phyloP scores from a whole-genome alignment of 2,888 invertebrate species.

The Microplitis deprimator region DNA sequence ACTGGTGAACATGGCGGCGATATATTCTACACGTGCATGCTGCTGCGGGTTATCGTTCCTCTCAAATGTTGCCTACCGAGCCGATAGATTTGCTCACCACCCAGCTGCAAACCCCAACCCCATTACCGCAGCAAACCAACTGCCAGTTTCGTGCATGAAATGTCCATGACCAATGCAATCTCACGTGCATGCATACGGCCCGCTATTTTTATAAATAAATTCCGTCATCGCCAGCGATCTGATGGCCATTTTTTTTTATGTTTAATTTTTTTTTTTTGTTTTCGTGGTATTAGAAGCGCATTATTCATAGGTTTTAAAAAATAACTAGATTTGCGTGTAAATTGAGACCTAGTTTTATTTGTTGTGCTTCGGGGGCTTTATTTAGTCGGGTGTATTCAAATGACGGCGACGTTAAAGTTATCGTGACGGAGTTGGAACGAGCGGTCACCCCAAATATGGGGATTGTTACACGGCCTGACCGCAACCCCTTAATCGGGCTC shows the following conservation, averaged over 20 bases:
- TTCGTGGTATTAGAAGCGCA: no score
- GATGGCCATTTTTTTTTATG: neutral
- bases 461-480: constrained; percentile 67
- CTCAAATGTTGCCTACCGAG: constrained; percentile 23
- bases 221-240: neutral
- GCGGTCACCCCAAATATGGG: constrained; percentile 55
- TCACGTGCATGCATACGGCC: neutral
- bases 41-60: constrained; percentile 35
- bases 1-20: constrained; percentile 10
- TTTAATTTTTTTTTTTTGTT: no score
- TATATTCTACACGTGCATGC: constrained; percentile 32
- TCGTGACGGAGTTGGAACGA: constrained; percentile 25
- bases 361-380: no score
- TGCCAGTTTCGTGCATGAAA: constrained; percentile 23
- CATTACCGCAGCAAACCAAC: constrained; percentile 29
- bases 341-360: no score
- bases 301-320: no score
- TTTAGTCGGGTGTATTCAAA: neutral
- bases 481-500: constrained; percentile 66
- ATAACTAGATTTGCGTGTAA: no score
- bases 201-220: neutral
- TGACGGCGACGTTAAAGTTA: constrained; percentile 6
- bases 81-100: constrained; percentile 28
- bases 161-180: constrained; percentile 1
- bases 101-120: constrained; percentile 18